Evolutionary conservation across 2,113 vertebrate genomes (phyloP).

Genomic region (Gavialis gangeticus): DNA sequence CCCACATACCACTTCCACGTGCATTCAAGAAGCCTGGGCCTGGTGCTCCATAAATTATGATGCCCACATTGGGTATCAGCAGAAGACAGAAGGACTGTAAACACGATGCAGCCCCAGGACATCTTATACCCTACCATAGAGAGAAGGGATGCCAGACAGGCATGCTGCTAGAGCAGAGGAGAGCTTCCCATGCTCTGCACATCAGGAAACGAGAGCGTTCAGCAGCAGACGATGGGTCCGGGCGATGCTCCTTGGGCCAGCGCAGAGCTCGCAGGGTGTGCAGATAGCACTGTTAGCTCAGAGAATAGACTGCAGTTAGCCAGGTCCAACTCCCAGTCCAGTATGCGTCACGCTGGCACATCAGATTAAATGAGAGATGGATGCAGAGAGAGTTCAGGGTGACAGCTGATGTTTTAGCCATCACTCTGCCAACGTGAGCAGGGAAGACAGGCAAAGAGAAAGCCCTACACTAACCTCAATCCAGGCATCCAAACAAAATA

Average conservation of each 20-base stretch:
- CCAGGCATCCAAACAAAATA: neutral
- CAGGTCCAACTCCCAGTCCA: neutral
- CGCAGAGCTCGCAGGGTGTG: neutral
- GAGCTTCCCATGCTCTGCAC: neutral
- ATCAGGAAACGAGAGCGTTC: neutral
- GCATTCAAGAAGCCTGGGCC: no score
- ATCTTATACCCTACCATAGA: neutral
- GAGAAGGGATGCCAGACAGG: neutral
- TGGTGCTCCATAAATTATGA: no score
- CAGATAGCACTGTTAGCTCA: neutral
- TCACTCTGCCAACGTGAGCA: neutral
- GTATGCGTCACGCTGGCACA: neutral
- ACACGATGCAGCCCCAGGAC: no score
- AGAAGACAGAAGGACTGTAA: no score
- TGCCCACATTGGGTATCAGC: no score
- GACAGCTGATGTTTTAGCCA: neutral
- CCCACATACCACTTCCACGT: no score
- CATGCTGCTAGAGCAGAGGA: neutral
- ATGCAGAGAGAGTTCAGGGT: neutral
- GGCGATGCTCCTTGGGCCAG: neutral
- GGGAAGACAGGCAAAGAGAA: neutral
- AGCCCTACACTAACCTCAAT: neutral
- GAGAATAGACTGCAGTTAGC: neutral
- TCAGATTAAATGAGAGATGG: neutral
- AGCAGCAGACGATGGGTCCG: neutral